Base-by-base conservation (phyloP, 2,113 vertebrate species). In the Aphelocoma coerulescens region DNA sequence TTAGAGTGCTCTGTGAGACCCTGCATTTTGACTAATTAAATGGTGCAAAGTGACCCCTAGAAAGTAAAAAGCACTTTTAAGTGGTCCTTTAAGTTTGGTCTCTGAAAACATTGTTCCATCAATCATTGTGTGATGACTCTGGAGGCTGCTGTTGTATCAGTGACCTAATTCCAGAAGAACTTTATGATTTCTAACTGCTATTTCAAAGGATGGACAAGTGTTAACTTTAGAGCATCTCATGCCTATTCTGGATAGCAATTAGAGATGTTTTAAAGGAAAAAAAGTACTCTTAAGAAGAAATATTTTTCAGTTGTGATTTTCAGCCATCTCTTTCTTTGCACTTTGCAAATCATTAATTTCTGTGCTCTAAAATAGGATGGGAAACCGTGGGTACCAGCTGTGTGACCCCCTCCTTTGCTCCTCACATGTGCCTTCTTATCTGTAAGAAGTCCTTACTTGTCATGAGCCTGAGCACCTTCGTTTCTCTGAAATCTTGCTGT, bases 351-450 rank as follows among this genome's bases (percentile, higher is more conserved):
- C 0, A 5, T 75, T 67, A 0, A 1, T 62, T 85, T 91, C 43
- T 66, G 13, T 54, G 27, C n/a, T 57, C 27, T 80, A 4, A 58
- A 89, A 35, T 5, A 19, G 43, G 20, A n/a, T 68, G 35, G 28
- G 20, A 55, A 44, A 10, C 51, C 0, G 0, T 41, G 21, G 6
- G 62, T 54, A 46, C 37, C n/a, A 59, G 69, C 23, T 84, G 26
- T 49, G 14, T 30, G 44, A 33, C 16, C 16, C 24, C 4, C 5
- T 78, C 43, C 26, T 81, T 80, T 74, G 52, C 55, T 89, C 46
- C 43, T 74, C 11, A 22, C 39, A 1, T 1, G 0, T 32, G 15
- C 39, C 3, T 1, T 51, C 55, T 65, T 19, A 27, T 13, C 18
- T 22, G 8, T 41, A 30, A 23, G 37, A 61, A 48, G 23, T 20